Conservation (phyloP, 2,888 invertebrate species). For the Metallyticus violacea region DNA sequence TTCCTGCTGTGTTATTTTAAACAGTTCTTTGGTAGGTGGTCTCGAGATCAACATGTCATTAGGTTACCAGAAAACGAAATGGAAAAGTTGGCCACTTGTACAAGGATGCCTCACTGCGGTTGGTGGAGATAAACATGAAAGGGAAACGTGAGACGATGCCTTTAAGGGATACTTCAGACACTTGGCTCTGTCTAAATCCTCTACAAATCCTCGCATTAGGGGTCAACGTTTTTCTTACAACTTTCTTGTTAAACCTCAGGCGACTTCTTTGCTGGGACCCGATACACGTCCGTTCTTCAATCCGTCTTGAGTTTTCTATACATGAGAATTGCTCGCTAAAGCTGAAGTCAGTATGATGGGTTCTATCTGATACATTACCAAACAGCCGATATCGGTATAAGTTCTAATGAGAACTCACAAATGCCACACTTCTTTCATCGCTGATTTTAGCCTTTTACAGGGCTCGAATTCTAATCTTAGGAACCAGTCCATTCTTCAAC, state of each 20-base stretch:
- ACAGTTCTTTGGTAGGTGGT: not conserved
- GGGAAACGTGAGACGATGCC: not conserved
- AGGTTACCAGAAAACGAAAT: not conserved
- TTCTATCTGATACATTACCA: no score
- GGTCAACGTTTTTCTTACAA: not conserved
- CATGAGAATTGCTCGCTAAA: no score
- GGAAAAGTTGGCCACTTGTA: not conserved
- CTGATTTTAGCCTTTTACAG: no score
- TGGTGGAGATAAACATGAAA: not conserved
- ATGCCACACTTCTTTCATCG: no score
- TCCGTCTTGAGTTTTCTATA: not conserved
- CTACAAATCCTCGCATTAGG: not conserved
- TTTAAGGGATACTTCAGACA: not conserved
- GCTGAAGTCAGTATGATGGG: no score
- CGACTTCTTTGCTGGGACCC: not conserved
- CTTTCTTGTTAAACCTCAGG: not conserved
- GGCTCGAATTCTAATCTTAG: no score
- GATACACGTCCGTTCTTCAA: not conserved
- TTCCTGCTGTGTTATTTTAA: no score
- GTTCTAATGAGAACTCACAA: no score
- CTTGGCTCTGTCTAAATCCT: not conserved
- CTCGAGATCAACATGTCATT: not conserved
- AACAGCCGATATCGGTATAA: no score
- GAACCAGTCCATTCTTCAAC: no score
- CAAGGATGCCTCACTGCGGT: not conserved